Base-by-base conservation (phyloP, 2,888 invertebrate genomes). In the Acronicta leporina region DNA sequence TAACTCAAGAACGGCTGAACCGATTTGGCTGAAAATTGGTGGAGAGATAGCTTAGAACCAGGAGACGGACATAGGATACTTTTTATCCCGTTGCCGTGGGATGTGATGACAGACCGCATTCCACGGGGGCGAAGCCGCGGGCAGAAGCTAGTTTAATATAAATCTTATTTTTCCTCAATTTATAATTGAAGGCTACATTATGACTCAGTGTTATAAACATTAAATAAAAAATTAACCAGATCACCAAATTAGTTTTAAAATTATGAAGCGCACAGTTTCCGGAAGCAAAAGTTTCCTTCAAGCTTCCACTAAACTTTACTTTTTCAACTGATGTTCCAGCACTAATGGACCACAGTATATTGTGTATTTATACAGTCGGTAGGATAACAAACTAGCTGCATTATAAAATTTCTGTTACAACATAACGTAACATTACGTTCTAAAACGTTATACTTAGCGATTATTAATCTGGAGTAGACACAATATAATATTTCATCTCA, bases 281-380 rank as follows among this genome's bases (percentile, higher is more conserved):
- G 25, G 25, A 5, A 47, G 15, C 13, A 7, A 50, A 40, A 55
- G 43, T 48, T 72, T 46, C 5, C 11, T n/a, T 11, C 5, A 33
- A 33, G 33, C 42, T 42, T 16, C 25, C 35, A 56, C 35, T 54
- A 61, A 66, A 72, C 41, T 52, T 52, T 54, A 56, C 44, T 58
- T 67, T 62, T 25, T 14, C 14, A 66, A 57, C 48, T 57, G 43
- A 42, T 54, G 58, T 72, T 46, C 52, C 55, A 41, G 8, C 53
- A 9, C 41, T 62, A 53, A 67, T 66, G 30, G 45, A 50, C 49
- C 33, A 30, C n/a, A 14, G 43, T 33, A 20, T 15, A 30, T 9
- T 7, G 10, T 33, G 25, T 45, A 20, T 25, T 40, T 60, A 47
- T 40, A 30, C 30, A 20, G 20, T 20, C 2, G 20, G 30, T 44